These are phyloP conservation scores for Vidua macroura DNA, from an alignment of 2,113 vertebrate species.

Conservation along the genomic window DNA sequence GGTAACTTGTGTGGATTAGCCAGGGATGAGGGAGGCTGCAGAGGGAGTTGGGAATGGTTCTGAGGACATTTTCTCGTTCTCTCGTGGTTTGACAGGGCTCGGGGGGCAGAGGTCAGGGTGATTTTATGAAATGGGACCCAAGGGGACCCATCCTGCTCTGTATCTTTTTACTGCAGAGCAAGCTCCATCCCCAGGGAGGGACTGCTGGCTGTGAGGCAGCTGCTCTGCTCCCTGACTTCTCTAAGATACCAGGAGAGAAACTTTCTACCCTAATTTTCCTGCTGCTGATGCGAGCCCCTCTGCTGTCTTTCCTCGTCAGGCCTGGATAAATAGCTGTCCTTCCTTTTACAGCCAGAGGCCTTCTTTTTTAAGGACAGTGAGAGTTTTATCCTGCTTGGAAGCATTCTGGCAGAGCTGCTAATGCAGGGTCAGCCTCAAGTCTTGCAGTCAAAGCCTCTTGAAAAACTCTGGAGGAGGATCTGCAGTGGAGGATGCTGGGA, in stretches of 20 bases:
- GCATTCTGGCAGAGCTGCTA: not conserved
- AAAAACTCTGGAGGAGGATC: not conserved
- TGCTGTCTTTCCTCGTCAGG: accelerated
- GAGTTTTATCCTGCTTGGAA: not conserved
- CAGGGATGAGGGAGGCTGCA: not conserved
- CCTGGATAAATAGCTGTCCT: not conserved
- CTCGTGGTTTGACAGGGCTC: not conserved
- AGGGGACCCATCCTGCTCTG: not conserved
- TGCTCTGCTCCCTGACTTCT: not conserved
- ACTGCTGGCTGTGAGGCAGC: not conserved
- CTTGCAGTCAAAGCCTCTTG: not conserved
- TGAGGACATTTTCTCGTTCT: not conserved
- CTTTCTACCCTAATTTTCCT: not conserved
- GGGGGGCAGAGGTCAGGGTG: not conserved
- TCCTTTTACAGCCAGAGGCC: not conserved
- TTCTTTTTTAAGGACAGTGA: not conserved
- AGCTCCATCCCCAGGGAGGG: not conserved
- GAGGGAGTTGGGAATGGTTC: not conserved
- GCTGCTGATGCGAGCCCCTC: not conserved
- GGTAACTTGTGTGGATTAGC: conserved; percentile 16
- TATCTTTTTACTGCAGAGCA: not conserved
- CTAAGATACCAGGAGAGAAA: not conserved
- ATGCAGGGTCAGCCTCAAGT: not conserved
- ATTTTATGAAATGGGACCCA: not conserved
- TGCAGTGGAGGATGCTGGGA: not conserved